Evolutionary conservation across 2,888 invertebrate species (phyloP), one percentile per base, ranked within the genome.

Genomic region (Venusia cambrica): DNA sequence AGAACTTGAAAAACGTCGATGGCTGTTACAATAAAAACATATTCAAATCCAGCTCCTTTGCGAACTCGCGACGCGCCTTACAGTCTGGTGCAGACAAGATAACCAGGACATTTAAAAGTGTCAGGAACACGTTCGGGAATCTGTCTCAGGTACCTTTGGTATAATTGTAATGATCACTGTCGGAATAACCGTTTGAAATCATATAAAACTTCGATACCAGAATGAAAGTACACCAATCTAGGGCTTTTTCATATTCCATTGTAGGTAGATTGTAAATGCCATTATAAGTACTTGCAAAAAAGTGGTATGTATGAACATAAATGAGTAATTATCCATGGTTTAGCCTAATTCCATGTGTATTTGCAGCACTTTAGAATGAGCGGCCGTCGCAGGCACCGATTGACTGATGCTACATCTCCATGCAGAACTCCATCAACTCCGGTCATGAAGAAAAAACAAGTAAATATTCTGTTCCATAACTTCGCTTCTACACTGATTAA

Each of bases 11-110:
- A 54, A 81, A 83, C 49, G 68, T 76, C 2, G 85, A 87, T 44
- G 78, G 84, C 33, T 87, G 85, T 57, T 85, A 76, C 47, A 83
- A 75, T 53, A 83, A 69, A 52, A 81, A 70, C 51, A 48, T 87
- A 53, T 68, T 79, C 73, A 74, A 87, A 73, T 58, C 80, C 8
- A 76, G 69, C 50, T 77, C 85, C 4, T 83, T 92, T 18, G 89
- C 89, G 15, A 92, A 90, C 59, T 91, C 92, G 4, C 88, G 91
- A 44, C 89, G 89, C 56, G 91, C 88, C 20, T 71, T 92, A 25
- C 88, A 92, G 53, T 90, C 88, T 24, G 90, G 92, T 13, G 92
- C 92, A 5, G 92, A 92, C 46, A 91, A 90, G 65, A 87, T 93
- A 41, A 88, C 91, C 1, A 90, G 88, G 65, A 92, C 92, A 0